Evolutionary conservation across 2,113 vertebrate species (phyloP).

Genomic region (Colistium nudipinnis): DNA sequence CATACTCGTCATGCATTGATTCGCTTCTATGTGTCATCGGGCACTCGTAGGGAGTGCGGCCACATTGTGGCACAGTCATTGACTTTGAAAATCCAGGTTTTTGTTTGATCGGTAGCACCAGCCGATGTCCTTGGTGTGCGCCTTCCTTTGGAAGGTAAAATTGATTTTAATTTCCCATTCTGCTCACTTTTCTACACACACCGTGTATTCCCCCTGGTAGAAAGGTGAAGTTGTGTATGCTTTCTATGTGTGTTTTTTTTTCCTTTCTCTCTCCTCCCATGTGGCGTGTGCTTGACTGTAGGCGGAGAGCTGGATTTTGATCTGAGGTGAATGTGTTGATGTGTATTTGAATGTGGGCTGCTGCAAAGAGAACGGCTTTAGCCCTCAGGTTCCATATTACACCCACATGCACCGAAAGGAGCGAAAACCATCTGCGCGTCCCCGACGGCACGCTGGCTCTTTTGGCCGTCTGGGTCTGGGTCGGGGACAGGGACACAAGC

Average conservation of each 20-base stretch:
- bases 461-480: constrained; percentile 61
- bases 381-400: constrained; percentile 70
- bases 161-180: not conserved
- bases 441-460: constrained; percentile 70
- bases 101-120: not conserved
- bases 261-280: constrained; percentile 12
- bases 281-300: constrained; percentile 40
- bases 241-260: not conserved
- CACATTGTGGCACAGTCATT: not conserved
- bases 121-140: not conserved
- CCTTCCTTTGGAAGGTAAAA: not conserved
- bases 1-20: constrained; percentile 1
- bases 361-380: constrained; percentile 57
- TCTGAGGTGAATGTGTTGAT: constrained; percentile 49
- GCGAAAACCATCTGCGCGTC: constrained; percentile 72
- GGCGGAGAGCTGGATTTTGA: constrained; percentile 42
- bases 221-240: constrained; percentile 13
- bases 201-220: not conserved
- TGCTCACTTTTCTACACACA: not conserved
- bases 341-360: constrained; percentile 63
- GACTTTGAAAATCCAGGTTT: not conserved
- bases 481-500: constrained; percentile 46
- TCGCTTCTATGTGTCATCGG: not conserved
- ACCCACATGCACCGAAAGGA: constrained; percentile 74
- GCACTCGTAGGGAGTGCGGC: not conserved